Evolutionary conservation across 2,113 vertebrate genomes (phyloP).

Genomic region (Corapipo altera): DNA sequence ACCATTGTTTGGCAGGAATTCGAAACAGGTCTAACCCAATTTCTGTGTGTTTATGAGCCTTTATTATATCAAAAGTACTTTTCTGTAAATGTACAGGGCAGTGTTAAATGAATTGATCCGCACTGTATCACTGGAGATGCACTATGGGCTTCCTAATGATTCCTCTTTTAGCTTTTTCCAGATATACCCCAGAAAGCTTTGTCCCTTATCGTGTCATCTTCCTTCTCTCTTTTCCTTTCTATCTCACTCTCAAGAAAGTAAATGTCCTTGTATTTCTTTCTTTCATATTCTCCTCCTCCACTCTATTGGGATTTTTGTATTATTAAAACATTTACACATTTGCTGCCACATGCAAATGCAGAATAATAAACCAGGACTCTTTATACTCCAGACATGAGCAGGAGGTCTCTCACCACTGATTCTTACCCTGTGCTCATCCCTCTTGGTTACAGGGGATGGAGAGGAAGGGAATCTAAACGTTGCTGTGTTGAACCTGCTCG

Average conservation of each 20-base stretch:
- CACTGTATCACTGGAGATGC: conserved; percentile 79
- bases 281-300: conserved; percentile 40
- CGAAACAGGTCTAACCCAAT: conserved; percentile 94
- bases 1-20: conserved; percentile 95
- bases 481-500: conserved; percentile 31
- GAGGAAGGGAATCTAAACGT: not conserved
- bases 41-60: conserved; percentile 96
- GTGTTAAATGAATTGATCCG: conserved; percentile 98
- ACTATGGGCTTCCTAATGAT: conserved; percentile 88
- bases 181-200: conserved; percentile 58
- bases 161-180: conserved; percentile 72
- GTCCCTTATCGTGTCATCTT: conserved; percentile 33
- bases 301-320: conserved; percentile 62
- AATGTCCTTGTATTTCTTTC: conserved; percentile 53
- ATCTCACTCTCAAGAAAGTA: conserved; percentile 40
- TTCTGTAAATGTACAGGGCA: conserved; percentile 96
- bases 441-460: not conserved
- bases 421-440: not conserved
- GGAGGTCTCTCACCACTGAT: conserved; percentile 46
- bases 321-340: conserved; percentile 55
- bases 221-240: conserved; percentile 35
- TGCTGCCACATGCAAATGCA: conserved; percentile 56
- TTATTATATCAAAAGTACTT: conserved; percentile 98
- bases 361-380: conserved; percentile 42
- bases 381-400: conserved; percentile 28